These are phyloP conservation scores for Muntiacus muntjak DNA, from an alignment of 2,113 vertebrate species.

Conservation along the genomic window DNA sequence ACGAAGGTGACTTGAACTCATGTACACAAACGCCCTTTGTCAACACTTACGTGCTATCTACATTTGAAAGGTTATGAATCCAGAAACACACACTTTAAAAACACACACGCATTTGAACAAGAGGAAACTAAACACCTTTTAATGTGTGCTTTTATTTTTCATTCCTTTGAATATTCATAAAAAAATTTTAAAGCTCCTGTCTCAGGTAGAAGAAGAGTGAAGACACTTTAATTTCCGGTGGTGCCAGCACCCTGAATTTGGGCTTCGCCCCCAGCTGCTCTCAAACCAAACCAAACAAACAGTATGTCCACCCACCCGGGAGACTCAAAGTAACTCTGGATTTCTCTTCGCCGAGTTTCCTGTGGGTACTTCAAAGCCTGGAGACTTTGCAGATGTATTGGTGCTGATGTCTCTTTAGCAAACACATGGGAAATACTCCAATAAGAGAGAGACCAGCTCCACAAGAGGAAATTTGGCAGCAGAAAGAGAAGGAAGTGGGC, in stretches of 20 bases:
- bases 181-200: not conserved
- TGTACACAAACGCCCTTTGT: no score
- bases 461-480: not conserved
- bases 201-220: not conserved
- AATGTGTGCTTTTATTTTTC: not conserved
- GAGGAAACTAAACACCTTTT: not conserved
- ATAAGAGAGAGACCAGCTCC: not conserved
- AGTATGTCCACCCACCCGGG: not conserved
- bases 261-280: not conserved
- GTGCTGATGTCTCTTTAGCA: constrained; percentile 42
- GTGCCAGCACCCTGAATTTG: not conserved
- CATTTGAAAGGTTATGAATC: not conserved
- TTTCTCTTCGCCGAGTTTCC: constrained; percentile 46
- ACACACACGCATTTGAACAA: not conserved
- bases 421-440: constrained; percentile 42
- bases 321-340: not conserved
- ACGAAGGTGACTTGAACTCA: not conserved
- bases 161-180: not conserved
- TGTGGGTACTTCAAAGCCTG: constrained; percentile 61
- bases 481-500: not conserved
- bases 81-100: not conserved
- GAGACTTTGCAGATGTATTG: constrained; percentile 55
- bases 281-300: constrained; percentile 36
- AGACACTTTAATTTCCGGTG: constrained; percentile 16
- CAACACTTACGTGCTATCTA: not conserved